These are phyloP conservation scores for Criorhina ranunculi DNA, from an alignment of 2,888 invertebrate genomes.

Conservation along the genomic window DNA sequence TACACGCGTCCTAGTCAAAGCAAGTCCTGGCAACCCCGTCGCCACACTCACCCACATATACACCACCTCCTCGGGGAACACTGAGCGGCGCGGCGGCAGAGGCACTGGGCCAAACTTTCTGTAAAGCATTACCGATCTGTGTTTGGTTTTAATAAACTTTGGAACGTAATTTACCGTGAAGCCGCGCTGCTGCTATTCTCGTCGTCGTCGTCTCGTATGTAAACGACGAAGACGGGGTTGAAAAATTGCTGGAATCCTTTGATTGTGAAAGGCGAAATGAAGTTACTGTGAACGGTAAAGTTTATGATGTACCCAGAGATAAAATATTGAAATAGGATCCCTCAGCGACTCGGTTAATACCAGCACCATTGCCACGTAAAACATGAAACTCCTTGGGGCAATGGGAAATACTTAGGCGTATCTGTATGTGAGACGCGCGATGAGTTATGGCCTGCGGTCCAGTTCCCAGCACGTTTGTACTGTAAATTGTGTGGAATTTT, in stretches of 20 bases:
- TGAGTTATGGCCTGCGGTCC: constrained; percentile 67
- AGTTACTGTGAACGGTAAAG: constrained; percentile 61
- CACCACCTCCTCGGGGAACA: constrained; percentile 11
- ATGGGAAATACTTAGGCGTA: constrained; percentile 20
- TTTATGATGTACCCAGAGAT: constrained; percentile 72
- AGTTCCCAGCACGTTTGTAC: constrained; percentile 63
- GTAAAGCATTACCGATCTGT: constrained; percentile 72
- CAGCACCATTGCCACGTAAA: constrained; percentile 23
- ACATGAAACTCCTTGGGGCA: constrained; percentile 51
- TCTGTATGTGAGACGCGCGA: constrained; percentile 56
- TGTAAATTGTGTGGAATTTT: constrained; percentile 65
- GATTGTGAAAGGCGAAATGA: constrained; percentile 52
- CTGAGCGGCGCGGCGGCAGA: not conserved
- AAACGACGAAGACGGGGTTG: constrained; percentile 13
- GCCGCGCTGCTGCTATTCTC: not conserved
- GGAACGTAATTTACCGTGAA: constrained; percentile 65
- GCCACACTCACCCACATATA: constrained; percentile 2
- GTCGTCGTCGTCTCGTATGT: constrained; percentile 13
- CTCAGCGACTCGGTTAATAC: constrained; percentile 58
- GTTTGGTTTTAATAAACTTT: constrained; percentile 76
- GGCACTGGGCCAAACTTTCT: constrained; percentile 58
- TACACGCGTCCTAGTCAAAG: constrained; percentile 74
- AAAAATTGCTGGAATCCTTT: constrained; percentile 71
- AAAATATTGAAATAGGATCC: constrained; percentile 76
- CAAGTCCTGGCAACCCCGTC: constrained; percentile 13